phyloP scores from a whole-genome alignment of 2,888 invertebrate genomes.

The Plebejus argus region DNA sequence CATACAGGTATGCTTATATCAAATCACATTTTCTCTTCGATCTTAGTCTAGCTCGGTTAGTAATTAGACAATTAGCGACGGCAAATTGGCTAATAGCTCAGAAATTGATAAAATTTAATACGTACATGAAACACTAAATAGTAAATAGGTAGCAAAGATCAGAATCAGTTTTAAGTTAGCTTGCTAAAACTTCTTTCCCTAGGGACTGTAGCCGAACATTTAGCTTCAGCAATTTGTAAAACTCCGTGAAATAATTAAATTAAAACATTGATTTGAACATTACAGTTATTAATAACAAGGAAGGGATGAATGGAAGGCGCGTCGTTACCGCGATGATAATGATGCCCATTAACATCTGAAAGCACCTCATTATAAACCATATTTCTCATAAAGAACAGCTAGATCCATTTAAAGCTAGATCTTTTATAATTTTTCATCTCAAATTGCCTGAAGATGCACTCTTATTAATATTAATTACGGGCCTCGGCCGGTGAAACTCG shows the following conservation, averaged over 20 bases:
- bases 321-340: constrained; percentile 7
- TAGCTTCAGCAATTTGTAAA: background rate
- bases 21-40: too few relatives aligned
- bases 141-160: background rate
- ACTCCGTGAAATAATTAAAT: background rate
- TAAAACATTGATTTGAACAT: constrained; percentile 3
- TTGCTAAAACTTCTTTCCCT: background rate
- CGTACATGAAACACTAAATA: background rate
- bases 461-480: constrained; percentile 29
- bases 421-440: constrained; percentile 23
- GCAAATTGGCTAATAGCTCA: too few relatives aligned
- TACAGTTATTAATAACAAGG: background rate
- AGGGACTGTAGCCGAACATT: background rate
- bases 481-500: background rate
- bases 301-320: background rate
- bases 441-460: constrained; percentile 32
- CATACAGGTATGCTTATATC: too few relatives aligned
- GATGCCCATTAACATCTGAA: constrained; percentile 13
- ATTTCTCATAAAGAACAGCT: constrained; percentile 22
- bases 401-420: constrained; percentile 27
- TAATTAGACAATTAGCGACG: too few relatives aligned
- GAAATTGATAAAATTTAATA: background rate
- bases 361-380: constrained; percentile 26
- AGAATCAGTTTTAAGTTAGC: background rate
- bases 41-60: too few relatives aligned